Base-by-base conservation (phyloP, 2,113 vertebrate genomes). In the Oriolus oriolus region DNA sequence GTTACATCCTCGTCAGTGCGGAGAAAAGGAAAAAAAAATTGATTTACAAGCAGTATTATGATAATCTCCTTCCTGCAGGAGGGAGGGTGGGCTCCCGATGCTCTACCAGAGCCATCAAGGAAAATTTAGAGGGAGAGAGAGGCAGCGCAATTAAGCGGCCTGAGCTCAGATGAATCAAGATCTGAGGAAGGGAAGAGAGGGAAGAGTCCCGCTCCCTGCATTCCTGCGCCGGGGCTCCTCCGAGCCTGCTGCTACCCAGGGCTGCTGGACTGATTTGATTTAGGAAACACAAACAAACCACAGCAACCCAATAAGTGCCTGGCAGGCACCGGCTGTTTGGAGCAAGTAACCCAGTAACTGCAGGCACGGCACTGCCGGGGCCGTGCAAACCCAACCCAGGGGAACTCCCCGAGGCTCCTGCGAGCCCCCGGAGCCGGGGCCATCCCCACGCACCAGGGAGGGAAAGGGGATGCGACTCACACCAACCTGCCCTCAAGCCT, bases 11-110 rank as follows among this genome's bases (percentile, higher is more conserved):
- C 89, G 89, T 97, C 98, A 96, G 97, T 60, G 93, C 54, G 2
- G 82, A 93, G 91, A 93, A 84, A 90, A 66, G 71, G 42, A 16
- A 65, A 30, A 76, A 76, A 97, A 97, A 97, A 97, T 84, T 96
- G 97, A 98, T 98, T 98, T 97, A 96, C 97, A 97, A 97, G 97
- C 96, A 42, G 76, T 91, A 96, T 84, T 97, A 97, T 97, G 97
- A 97, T 96, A 87, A 96, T 97, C 96, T 96, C 70, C 94, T 95
- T 97, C 92, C 95, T 91, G 93, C 94, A 93, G 92, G 96, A 96
- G 95, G 94, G 63, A 88, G 96, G 91, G 91, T 87, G 94, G 96
- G 92, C 96, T 91, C 88, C 90, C 22, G 16, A 44, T 5, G 64
- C 84, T 56, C 93, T 76, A 74, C 91, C 96, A 70, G 10, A 84